Conservation (phyloP, 2,797 vertebrate species). For the Ptychobarbus kaznakovi region DNA sequence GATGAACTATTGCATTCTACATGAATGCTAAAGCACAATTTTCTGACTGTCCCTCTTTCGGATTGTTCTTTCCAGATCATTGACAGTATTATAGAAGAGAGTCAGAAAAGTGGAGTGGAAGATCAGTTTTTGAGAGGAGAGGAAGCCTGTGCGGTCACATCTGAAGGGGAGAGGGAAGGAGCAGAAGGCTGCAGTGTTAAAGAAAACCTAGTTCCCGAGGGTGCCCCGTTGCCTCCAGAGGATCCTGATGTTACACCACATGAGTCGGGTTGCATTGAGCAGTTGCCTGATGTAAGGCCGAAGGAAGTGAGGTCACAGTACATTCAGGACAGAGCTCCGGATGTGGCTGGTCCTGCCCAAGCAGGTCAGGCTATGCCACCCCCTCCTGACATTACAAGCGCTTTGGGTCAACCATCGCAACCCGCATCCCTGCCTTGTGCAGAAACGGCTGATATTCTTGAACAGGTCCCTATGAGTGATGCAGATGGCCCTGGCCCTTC, state of each 20-base stretch:
- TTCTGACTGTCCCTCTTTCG: slow-evolving; percentile 4
- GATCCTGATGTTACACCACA: slow-evolving; percentile 45
- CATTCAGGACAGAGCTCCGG: slow-evolving; percentile 52
- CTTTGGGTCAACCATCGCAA: slow-evolving; percentile 64
- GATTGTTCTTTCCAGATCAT: slow-evolving; percentile 83
- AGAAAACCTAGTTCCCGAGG: slow-evolving; percentile 36
- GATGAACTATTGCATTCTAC: not conserved
- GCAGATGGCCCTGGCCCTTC: slow-evolving; percentile 81
- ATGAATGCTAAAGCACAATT: not conserved
- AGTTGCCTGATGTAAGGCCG: slow-evolving; percentile 36
- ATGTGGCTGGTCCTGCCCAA: slow-evolving; percentile 51
- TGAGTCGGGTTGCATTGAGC: not conserved
- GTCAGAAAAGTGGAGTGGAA: slow-evolving; percentile 84
- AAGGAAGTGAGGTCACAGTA: slow-evolving; percentile 59
- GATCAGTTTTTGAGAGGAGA: slow-evolving; percentile 79
- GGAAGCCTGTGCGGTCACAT: slow-evolving; percentile 62
- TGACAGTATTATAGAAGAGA: slow-evolving; percentile 96
- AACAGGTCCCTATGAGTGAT: slow-evolving; percentile 73
- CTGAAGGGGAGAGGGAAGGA: slow-evolving; percentile 38
- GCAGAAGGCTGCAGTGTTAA: slow-evolving; percentile 43
- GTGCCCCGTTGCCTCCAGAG: not conserved
- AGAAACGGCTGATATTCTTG: slow-evolving; percentile 76
- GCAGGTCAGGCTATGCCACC: slow-evolving; percentile 52
- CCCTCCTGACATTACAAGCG: slow-evolving; percentile 80
- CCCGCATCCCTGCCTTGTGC: slow-evolving; percentile 57